Evolutionary conservation across 2,113 vertebrate genomes (phyloP).

Genomic region (human (Homo sapiens)): DNA sequence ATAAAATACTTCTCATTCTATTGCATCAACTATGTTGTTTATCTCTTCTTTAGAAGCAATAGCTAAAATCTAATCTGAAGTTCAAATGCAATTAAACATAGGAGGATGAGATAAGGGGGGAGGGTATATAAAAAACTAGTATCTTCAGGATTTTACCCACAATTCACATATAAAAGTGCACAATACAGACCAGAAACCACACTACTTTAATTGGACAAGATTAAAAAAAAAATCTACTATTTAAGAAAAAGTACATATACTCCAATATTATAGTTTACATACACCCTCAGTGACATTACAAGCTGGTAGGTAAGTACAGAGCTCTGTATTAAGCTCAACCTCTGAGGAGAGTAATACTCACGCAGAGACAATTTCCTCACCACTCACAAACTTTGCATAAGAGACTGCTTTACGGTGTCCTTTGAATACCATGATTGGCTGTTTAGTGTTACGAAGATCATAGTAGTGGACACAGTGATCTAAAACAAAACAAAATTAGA

Average conservation of each 20-base stretch:
- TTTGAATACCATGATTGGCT: conserved; percentile 99
- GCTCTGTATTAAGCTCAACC: neutral
- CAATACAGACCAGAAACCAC: neutral
- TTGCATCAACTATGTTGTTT: neutral
- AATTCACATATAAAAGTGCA: conserved; percentile 6
- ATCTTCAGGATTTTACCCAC: conserved; percentile 14
- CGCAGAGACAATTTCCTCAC: conserved; percentile 99
- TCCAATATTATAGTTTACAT: neutral
- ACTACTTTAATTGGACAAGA: conserved; percentile 51
- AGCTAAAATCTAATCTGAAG: neutral
- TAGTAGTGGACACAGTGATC: conserved; percentile 99
- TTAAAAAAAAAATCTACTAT: neutral
- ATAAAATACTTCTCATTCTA: conserved; percentile 41
- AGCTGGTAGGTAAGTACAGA: neutral
- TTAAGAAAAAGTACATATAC: conserved; percentile 46
- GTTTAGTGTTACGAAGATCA: conserved; percentile 99
- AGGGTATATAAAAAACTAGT: neutral
- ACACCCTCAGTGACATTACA: neutral
- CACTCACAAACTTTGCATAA: conserved; percentile 98
- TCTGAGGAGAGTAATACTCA: conserved; percentile 85
- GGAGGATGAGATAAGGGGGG: neutral
- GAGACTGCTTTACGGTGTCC: conserved; percentile 99
- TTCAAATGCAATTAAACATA: conserved; percentile 10
- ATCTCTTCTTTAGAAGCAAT: conserved; percentile 5
- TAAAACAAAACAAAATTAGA: conserved; percentile 72